Conservation (phyloP, 2,888 invertebrate species). For the Cacoxenus indagator region DNA sequence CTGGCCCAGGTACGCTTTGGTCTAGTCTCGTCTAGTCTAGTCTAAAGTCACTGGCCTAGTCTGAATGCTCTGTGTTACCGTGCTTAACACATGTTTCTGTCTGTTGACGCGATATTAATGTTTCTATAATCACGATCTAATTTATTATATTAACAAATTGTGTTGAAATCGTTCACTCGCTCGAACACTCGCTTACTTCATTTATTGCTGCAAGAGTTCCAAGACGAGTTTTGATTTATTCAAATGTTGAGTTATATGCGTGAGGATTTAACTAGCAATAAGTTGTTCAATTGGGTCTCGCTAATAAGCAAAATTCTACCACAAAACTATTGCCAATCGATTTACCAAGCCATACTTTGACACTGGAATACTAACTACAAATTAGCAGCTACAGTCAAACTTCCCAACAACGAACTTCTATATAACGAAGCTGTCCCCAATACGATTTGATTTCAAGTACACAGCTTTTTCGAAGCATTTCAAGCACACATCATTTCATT, state of each 20-base stretch:
- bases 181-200: constrained; percentile 52
- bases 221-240: constrained; percentile 5
- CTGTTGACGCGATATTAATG: constrained; percentile 52
- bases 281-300: background rate
- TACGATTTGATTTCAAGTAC: too few species aligned
- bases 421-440: too few species aligned
- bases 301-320: background rate
- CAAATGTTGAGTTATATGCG: background rate
- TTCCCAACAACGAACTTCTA: too few species aligned
- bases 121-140: constrained; percentile 65
- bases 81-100: constrained; percentile 20
- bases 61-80: constrained; percentile 35
- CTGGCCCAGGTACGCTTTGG: background rate
- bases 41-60: background rate
- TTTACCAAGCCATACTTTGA: background rate
- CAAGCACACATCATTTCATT: too few species aligned
- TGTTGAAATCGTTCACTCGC: constrained; percentile 59
- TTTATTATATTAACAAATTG: constrained; percentile 67
- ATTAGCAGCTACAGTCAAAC: too few species aligned
- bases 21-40: background rate
- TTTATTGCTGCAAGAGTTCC: background rate
- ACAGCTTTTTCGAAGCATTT: too few species aligned
- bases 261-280: background rate
- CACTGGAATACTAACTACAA: too few species aligned
- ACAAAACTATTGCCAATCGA: background rate